Evolutionary conservation across 2,888 invertebrate species (phyloP).

Genomic region (Ormyrus nitidulus): DNA sequence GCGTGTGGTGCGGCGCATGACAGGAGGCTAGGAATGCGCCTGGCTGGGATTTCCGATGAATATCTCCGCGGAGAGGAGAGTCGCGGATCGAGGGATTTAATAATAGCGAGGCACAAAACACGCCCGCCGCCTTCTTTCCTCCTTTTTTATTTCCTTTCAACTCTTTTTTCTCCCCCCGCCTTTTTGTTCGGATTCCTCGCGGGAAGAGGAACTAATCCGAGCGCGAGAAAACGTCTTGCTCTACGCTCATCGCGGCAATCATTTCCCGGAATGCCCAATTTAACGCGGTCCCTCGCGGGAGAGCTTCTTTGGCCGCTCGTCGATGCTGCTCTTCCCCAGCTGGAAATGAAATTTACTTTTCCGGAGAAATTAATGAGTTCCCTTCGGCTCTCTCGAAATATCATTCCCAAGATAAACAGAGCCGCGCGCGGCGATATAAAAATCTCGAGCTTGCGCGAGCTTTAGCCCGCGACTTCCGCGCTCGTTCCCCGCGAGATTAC

Average conservation of each 20-base stretch:
- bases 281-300: conserved; percentile 4
- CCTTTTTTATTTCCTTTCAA: background rate
- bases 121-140: background rate
- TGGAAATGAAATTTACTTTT: conserved; percentile 16
- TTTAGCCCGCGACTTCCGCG: no score
- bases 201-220: conserved; percentile 22
- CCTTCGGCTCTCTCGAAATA: no score
- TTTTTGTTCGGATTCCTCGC: conserved; percentile 17
- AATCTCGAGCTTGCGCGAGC: no score
- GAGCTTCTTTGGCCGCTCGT: background rate
- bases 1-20: conserved; percentile 28
- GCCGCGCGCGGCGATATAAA: no score
- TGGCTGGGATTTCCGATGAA: conserved; percentile 25
- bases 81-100: conserved; percentile 35
- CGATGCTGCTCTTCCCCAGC: background rate
- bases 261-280: conserved; percentile 48
- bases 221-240: conserved; percentile 36
- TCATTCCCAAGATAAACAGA: no score
- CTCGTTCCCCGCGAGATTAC: no score
- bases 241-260: background rate
- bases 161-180: background rate
- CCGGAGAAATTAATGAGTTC: background rate
- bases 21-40: conserved; percentile 42
- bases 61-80: conserved; percentile 3
- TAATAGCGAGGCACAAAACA: conserved; percentile 38